These are phyloP conservation scores for Tiphia femorata DNA, from an alignment of 2,888 invertebrate genomes.

Conservation along the genomic window DNA sequence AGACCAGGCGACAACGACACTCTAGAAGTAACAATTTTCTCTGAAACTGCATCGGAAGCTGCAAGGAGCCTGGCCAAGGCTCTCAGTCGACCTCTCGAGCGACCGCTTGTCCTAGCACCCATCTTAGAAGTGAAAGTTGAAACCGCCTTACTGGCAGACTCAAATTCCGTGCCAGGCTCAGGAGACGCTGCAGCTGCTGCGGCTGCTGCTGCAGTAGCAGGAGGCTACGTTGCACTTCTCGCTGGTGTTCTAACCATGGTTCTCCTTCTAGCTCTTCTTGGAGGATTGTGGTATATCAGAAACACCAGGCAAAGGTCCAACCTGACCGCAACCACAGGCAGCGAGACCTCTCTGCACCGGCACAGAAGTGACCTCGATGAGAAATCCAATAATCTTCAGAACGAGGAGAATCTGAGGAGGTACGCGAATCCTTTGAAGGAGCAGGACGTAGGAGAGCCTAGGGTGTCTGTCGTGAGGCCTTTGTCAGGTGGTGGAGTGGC, in stretches of 20 bases:
- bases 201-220: slow-evolving; percentile 24
- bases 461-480: slow-evolving; percentile 70
- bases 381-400: slow-evolving; percentile 91
- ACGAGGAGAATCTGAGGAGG: slow-evolving; percentile 88
- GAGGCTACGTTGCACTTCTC: slow-evolving; percentile 59
- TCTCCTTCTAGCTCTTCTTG: slow-evolving; percentile 55
- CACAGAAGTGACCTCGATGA: slow-evolving; percentile 81
- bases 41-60: slow-evolving; percentile 83
- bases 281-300: slow-evolving; percentile 61
- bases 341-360: slow-evolving; percentile 67
- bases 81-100: slow-evolving; percentile 71
- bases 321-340: slow-evolving; percentile 64
- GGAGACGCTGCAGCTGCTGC: too few relatives aligned
- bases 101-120: slow-evolving; percentile 78
- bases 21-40: slow-evolving; percentile 87
- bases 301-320: slow-evolving; percentile 55
- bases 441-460: slow-evolving; percentile 71
- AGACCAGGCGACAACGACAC: slow-evolving; percentile 85
- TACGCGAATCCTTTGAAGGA: slow-evolving; percentile 85
- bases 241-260: slow-evolving; percentile 60
- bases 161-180: slow-evolving; percentile 34
- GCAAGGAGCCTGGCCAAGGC: slow-evolving; percentile 89
- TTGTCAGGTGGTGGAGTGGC: slow-evolving; percentile 68
- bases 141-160: slow-evolving; percentile 74
- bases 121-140: slow-evolving; percentile 84